A percentile compares a stretch with the other conserved stretches of the same genome.
phyloP scores from a whole-genome alignment of 2,113 vertebrate genomes.

The Telmatochromis bifrenatus region DNA sequence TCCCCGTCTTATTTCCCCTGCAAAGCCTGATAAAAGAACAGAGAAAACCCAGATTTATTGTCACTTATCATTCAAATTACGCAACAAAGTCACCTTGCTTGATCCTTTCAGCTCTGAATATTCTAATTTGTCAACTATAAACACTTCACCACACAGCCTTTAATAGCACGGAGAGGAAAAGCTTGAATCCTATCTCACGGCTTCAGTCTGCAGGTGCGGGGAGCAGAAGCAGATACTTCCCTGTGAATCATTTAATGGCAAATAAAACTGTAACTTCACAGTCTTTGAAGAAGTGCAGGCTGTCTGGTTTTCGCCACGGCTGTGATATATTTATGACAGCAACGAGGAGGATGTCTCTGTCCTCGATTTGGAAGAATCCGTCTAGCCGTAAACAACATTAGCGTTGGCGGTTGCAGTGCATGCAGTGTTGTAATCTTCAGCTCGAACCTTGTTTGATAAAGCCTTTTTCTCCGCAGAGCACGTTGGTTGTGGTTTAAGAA shows the following conservation, averaged over 20 bases:
- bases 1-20: neutral
- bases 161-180: neutral
- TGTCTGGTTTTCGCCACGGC: neutral
- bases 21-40: neutral
- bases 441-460: neutral
- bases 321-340: constrained; percentile 9
- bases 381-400: constrained; percentile 9
- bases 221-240: neutral
- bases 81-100: constrained; percentile 8
- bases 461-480: neutral
- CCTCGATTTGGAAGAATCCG: constrained; percentile 3
- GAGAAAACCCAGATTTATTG: neutral
- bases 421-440: neutral
- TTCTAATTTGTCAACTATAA: constrained; percentile 5
- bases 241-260: constrained; percentile 17
- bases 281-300: neutral
- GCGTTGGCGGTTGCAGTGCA: neutral
- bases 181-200: constrained; percentile 5
- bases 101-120: neutral
- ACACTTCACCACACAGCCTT: neutral
- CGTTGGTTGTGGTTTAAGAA: neutral
- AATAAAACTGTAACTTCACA: neutral
- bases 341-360: neutral
- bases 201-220: neutral
- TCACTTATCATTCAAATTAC: constrained; percentile 13